Percentiles rank a stretch among this genome's conserved stretches.
Evolutionary conservation across 1,140 invertebrate species (phyloP).

Genomic region (Alviniconcha marisindica): DNA sequence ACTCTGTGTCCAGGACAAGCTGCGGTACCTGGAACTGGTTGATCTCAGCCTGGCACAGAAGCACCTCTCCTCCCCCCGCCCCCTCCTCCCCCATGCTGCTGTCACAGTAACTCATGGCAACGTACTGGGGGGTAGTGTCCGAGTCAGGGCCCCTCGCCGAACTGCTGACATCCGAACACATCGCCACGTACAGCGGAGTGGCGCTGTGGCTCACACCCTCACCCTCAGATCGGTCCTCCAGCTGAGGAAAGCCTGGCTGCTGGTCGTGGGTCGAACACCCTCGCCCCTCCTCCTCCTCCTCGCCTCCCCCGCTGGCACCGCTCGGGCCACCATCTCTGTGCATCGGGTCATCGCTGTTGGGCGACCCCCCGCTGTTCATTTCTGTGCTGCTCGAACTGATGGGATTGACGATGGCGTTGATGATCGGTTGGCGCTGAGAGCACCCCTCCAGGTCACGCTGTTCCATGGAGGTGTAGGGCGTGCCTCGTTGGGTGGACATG

Average conservation of each 20-base stretch:
- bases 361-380: neutral
- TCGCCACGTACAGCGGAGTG: slow-evolving; percentile 20
- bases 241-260: neutral
- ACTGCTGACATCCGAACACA: slow-evolving; percentile 27
- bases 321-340: neutral
- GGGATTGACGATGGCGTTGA: neutral
- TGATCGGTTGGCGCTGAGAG: slow-evolving; percentile 21
- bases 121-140: slow-evolving; percentile 12
- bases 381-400: neutral
- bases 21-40: slow-evolving; percentile 43
- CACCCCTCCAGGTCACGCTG: slow-evolving; percentile 18
- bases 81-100: slow-evolving; percentile 40
- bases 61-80: slow-evolving; percentile 28
- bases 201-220: slow-evolving; percentile 23
- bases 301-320: neutral
- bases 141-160: neutral
- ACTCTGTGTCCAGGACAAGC: slow-evolving; percentile 44
- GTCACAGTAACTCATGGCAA: slow-evolving; percentile 40
- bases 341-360: no score
- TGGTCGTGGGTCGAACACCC: neutral
- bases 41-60: slow-evolving; percentile 46
- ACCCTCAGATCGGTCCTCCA: slow-evolving; percentile 28
- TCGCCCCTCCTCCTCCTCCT: no score
- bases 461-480: slow-evolving; percentile 37
- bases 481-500: slow-evolving; percentile 19